A percentile compares a stretch with the other conserved stretches of the same genome.
These are phyloP conservation scores for Melieria omissa DNA, from an alignment of 2,888 invertebrate genomes.

Conservation along the genomic window DNA sequence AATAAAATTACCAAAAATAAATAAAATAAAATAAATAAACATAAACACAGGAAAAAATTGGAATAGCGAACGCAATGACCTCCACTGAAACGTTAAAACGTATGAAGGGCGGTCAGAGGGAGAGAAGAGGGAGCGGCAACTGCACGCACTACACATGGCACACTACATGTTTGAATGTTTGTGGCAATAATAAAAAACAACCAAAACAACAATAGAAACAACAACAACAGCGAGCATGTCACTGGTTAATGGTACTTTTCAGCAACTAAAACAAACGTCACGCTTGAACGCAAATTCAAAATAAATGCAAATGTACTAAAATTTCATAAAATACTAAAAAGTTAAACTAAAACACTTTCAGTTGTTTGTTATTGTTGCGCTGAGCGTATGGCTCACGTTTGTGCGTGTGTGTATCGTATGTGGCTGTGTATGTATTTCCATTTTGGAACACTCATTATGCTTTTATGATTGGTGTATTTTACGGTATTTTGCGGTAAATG, in stretches of 20 bases:
- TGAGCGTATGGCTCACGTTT: too few species aligned
- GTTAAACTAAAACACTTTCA: not conserved
- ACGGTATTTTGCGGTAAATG: constrained; percentile 22
- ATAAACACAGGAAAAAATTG: not conserved
- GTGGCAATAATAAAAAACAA: too few species aligned
- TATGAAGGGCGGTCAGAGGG: too few species aligned
- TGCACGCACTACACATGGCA: too few species aligned
- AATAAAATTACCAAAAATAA: not conserved
- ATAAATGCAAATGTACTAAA: constrained; percentile 17
- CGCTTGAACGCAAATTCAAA: constrained; percentile 11
- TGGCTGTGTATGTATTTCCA: too few species aligned
- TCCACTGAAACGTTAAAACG: too few species aligned
- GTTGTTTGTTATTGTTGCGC: not conserved
- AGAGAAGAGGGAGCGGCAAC: too few species aligned
- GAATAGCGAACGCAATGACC: too few species aligned
- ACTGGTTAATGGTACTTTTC: not conserved
- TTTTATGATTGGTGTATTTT: constrained; percentile 1
- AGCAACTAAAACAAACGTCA: constrained; percentile 13
- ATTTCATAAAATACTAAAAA: not conserved
- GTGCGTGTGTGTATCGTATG: too few species aligned
- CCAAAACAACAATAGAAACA: not conserved
- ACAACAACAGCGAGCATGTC: not conserved
- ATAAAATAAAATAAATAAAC: too few species aligned
- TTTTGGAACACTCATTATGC: not conserved
- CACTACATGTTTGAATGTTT: too few species aligned